phyloP scores from a whole-genome alignment of 1,140 invertebrate genomes.

The Ceratina japonica region DNA sequence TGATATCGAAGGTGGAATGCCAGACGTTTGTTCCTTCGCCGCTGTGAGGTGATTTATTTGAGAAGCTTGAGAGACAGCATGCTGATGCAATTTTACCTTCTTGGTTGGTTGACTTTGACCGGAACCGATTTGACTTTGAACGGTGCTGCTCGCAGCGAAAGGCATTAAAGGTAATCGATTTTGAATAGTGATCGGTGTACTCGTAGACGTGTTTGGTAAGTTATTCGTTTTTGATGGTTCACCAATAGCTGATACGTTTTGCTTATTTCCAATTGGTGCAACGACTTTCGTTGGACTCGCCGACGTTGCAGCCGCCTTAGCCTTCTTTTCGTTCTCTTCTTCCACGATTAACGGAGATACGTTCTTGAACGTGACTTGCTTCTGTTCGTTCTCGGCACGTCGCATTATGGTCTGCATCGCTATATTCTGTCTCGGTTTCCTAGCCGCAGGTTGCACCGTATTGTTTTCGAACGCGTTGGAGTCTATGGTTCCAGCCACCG shows the following conservation, averaged over 20 bases:
- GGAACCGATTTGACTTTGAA: constrained; percentile 30
- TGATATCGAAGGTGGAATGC: constrained; percentile 25
- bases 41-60: constrained; percentile 42
- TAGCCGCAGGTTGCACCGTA: constrained; percentile 63
- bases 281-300: constrained; percentile 14
- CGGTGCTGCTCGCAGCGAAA: constrained; percentile 11
- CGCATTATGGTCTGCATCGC: constrained; percentile 88
- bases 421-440: constrained; percentile 83
- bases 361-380: constrained; percentile 75
- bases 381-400: constrained; percentile 73
- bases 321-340: constrained; percentile 57
- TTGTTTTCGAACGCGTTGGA: constrained; percentile 32
- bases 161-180: constrained; percentile 58
- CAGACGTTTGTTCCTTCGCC: constrained; percentile 43
- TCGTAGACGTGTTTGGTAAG: not conserved
- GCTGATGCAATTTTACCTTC: constrained; percentile 32
- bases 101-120: constrained; percentile 47
- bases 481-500: constrained; percentile 45
- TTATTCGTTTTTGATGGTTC: constrained; percentile 43
- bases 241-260: constrained; percentile 9
- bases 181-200: constrained; percentile 28
- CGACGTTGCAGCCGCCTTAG: not conserved
- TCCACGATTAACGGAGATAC: constrained; percentile 68
- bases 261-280: constrained; percentile 30
- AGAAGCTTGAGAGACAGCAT: constrained; percentile 23